phyloP scores from a whole-genome alignment of 1,140 invertebrate species.

The Leptinotarsa undecemlineata region DNA sequence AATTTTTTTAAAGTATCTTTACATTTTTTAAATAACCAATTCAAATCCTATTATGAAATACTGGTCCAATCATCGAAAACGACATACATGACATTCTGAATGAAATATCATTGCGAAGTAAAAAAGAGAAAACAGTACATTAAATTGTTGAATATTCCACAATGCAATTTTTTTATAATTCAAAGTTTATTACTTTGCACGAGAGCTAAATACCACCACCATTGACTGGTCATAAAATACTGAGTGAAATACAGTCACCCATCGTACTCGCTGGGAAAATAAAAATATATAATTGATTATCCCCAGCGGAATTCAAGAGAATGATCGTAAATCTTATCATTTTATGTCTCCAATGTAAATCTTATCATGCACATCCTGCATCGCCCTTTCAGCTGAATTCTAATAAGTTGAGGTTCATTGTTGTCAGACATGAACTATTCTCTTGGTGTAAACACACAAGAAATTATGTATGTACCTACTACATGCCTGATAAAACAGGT shows the following conservation, averaged over 20 bases:
- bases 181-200: no score
- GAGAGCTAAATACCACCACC: background rate
- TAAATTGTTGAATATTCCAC: no score
- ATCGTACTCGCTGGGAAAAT: background rate
- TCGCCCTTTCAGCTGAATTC: background rate
- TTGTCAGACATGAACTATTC: constrained; percentile 3
- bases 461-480: background rate
- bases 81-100: no score
- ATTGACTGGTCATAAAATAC: background rate
- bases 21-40: no score
- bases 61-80: no score
- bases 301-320: background rate
- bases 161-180: no score
- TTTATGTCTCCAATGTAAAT: constrained; percentile 3
- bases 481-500: no score
- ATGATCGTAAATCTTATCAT: constrained; percentile 5
- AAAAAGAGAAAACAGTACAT: no score
- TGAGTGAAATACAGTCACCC: background rate
- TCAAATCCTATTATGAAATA: no score
- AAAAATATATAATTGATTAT: constrained; percentile 9
- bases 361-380: constrained; percentile 7
- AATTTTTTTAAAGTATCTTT: no score
- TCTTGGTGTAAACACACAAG: background rate
- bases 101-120: no score
- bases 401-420: constrained; percentile 3